These are phyloP conservation scores for Pseudachorutes palmiensis DNA, from an alignment of 1,140 invertebrate species.

Conservation along the genomic window DNA sequence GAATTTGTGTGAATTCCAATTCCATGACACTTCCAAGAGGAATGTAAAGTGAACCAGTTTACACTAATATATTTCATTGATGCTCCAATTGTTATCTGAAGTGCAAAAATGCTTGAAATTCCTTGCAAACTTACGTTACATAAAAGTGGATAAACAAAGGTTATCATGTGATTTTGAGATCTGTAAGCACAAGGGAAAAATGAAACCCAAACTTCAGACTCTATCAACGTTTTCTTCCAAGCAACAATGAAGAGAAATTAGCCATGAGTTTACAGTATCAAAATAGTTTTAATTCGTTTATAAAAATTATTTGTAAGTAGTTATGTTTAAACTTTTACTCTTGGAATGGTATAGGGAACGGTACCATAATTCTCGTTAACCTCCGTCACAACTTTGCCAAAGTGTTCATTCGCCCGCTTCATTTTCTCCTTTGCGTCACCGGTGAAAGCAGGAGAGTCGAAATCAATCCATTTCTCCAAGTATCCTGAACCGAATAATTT, in stretches of 20 bases:
- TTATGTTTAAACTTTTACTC: not conserved
- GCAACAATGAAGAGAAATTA: not conserved
- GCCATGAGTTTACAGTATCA: not conserved
- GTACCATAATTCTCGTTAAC: not conserved
- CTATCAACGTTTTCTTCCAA: no score
- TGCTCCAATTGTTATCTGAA: no score
- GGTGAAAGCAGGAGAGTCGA: not conserved
- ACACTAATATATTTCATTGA: no score
- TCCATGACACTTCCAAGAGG: no score
- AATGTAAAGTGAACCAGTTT: no score
- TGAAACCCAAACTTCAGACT: no score
- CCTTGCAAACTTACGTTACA: no score
- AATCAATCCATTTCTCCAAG: slow-evolving; percentile 2
- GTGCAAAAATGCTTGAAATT: no score
- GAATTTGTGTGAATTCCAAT: no score
- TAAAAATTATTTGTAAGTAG: not conserved
- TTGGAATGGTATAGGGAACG: not conserved
- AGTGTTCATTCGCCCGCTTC: not conserved
- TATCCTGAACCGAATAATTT: not conserved
- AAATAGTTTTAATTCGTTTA: not conserved
- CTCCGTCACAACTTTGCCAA: not conserved
- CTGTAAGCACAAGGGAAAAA: no score
- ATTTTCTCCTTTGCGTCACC: not conserved
- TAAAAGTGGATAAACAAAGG: no score
- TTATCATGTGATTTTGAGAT: no score